Evolutionary conservation across 2,888 invertebrate genomes (phyloP).

Genomic region (Apocheima hispidaria): DNA sequence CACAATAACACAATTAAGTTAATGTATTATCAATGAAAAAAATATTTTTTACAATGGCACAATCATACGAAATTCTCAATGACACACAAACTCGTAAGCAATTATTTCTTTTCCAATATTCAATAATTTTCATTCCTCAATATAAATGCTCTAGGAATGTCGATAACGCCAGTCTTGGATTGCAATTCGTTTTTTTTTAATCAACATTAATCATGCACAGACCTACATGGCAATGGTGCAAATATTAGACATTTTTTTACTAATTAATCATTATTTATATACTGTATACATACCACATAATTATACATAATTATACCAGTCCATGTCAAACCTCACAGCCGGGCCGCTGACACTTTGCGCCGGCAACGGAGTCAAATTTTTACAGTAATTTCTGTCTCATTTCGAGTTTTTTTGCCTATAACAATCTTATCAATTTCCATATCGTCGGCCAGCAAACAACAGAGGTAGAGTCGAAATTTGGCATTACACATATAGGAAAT

Average conservation of each 20-base stretch:
- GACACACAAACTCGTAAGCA: not conserved
- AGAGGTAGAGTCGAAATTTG: too few relatives aligned
- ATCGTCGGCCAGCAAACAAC: too few relatives aligned
- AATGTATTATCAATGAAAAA: not conserved
- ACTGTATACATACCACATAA: too few relatives aligned
- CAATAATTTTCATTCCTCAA: conserved; percentile 8
- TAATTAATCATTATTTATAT: not conserved
- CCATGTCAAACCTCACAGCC: too few relatives aligned
- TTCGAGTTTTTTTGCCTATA: not conserved
- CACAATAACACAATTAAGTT: conserved; percentile 41
- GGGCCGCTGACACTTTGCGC: not conserved
- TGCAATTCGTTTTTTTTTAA: conserved; percentile 12
- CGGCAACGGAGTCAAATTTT: not conserved
- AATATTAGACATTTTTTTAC: not conserved
- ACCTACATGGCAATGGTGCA: not conserved
- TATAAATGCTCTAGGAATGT: conserved; percentile 71
- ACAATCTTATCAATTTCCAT: not conserved
- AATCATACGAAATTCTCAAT: conserved; percentile 32
- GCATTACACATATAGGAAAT: too few relatives aligned
- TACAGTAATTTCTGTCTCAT: not conserved
- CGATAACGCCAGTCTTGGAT: conserved; percentile 57
- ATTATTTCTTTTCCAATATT: not conserved
- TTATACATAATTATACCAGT: too few relatives aligned
- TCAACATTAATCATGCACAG: not conserved
- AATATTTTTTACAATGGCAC: conserved; percentile 56